These are phyloP conservation scores for Calvadosia cruxmelitensis DNA, from an alignment of 30 jellyfish, hydroid and myxozoan species.

Conservation along the genomic window DNA sequence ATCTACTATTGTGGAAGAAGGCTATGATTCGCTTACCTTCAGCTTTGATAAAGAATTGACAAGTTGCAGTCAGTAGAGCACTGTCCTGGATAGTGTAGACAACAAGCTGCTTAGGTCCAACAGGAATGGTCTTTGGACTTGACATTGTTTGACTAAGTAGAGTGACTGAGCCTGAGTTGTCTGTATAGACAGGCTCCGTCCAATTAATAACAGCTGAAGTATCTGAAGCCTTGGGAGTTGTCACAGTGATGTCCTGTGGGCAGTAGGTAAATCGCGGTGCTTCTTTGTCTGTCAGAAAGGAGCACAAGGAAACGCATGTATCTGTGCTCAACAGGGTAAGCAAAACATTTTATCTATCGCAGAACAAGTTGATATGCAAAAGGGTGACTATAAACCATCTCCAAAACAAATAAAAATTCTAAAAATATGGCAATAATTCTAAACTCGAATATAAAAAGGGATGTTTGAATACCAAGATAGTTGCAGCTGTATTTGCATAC, in stretches of 20 bases:
- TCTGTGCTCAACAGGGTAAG: too few relatives aligned
- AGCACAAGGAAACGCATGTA: too few relatives aligned
- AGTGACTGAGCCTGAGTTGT: slow-evolving; percentile 73
- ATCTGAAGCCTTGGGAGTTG: slow-evolving; percentile 28
- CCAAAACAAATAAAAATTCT: too few relatives aligned
- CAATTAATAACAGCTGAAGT: slow-evolving; percentile 43
- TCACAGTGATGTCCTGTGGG: slow-evolving; percentile 60
- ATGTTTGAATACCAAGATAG: too few relatives aligned
- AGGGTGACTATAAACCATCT: too few relatives aligned
- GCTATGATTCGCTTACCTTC: slow-evolving; percentile 38
- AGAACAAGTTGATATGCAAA: too few relatives aligned
- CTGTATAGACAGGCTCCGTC: slow-evolving; percentile 62
- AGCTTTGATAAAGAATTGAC: slow-evolving; percentile 61
- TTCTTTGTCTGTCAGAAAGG: slow-evolving; percentile 83
- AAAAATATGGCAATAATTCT: too few relatives aligned
- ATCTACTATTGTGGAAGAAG: too few relatives aligned
- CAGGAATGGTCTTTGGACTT: slow-evolving; percentile 43
- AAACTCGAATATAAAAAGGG: too few relatives aligned
- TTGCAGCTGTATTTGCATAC: too few relatives aligned
- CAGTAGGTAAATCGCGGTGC: slow-evolving; percentile 67
- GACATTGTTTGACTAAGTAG: slow-evolving; percentile 31
- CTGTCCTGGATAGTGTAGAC: slow-evolving; percentile 51
- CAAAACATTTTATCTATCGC: too few relatives aligned
- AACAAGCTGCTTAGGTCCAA: slow-evolving; percentile 35
- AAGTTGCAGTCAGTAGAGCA: slow-evolving; percentile 30